These are phyloP conservation scores for Erinaceus europaeus DNA, from an alignment of 2,113 vertebrate species.

Conservation along the genomic window DNA sequence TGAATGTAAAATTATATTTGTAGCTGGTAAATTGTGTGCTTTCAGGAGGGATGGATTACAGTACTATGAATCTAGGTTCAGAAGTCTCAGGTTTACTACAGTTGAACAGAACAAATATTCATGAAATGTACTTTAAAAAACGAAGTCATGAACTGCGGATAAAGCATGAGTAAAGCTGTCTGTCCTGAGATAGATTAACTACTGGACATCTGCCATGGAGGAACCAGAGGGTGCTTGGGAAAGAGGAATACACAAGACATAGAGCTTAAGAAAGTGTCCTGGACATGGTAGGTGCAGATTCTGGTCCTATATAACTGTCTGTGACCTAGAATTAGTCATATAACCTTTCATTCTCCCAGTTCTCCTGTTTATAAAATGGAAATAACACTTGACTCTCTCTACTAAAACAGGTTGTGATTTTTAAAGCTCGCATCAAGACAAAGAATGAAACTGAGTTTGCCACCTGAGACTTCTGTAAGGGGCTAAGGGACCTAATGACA, in stretches of 20 bases:
- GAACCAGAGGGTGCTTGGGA: background rate
- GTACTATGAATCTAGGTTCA: background rate
- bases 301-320: background rate
- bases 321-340: background rate
- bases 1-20: background rate
- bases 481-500: background rate
- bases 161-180: background rate
- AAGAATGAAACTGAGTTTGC: background rate
- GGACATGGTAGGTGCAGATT: background rate
- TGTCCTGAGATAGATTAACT: background rate
- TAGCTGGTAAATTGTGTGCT: background rate
- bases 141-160: background rate
- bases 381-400: background rate
- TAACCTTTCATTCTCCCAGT: background rate
- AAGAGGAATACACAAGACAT: background rate
- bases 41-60: conserved; percentile 1
- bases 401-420: background rate
- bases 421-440: background rate
- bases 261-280: background rate
- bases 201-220: background rate
- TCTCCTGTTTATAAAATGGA: background rate
- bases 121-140: background rate
- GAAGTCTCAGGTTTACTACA: conserved; percentile 22
- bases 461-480: background rate
- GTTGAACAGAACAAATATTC: conserved; percentile 5